Percentiles rank a stretch among this genome's conserved stretches.
These are phyloP conservation scores for Pelosia muscerda DNA, from an alignment of 2,888 invertebrate genomes.

Conservation along the genomic window DNA sequence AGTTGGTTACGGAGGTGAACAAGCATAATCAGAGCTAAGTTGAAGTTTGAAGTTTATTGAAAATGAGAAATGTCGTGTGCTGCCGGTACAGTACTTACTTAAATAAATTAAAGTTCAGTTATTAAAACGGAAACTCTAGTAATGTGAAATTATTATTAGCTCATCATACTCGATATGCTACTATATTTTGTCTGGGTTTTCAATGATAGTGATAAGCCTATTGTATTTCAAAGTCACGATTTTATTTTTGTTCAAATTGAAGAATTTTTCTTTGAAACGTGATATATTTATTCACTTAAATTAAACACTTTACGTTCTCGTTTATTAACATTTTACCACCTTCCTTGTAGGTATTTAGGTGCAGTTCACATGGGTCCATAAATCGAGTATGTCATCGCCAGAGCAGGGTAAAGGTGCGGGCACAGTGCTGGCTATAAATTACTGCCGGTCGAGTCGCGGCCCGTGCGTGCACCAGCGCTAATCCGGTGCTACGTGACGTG, in stretches of 20 bases:
- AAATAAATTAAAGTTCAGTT: conserved; percentile 57
- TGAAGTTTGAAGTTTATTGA: conserved; percentile 69
- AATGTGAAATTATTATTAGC: conserved; percentile 20
- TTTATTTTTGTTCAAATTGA: background rate
- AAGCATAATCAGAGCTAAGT: conserved; percentile 63
- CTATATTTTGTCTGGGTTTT: conserved; percentile 13
- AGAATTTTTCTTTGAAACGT: background rate
- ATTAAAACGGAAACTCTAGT: conserved; percentile 38
- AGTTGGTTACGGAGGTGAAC: conserved; percentile 69
- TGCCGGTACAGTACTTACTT: conserved; percentile 36
- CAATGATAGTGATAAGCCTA: background rate
- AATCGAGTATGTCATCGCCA: conserved; percentile 73
- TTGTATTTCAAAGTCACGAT: background rate
- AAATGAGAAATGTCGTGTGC: conserved; percentile 61
- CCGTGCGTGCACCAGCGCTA: conserved; percentile 67
- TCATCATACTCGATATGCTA: conserved; percentile 11
- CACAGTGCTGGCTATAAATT: conserved; percentile 68
- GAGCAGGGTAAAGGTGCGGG: conserved; percentile 75
- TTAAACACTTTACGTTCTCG: conserved; percentile 2
- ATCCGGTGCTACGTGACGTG: conserved; percentile 61
- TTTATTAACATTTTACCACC: conserved; percentile 24
- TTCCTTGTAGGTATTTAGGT: conserved; percentile 52
- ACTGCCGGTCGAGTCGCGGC: conserved; percentile 50
- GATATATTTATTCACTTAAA: conserved; percentile 9
- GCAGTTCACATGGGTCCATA: conserved; percentile 64